Conservation (phyloP, 2,888 invertebrate species). For the Pemphredon lugubris region DNA sequence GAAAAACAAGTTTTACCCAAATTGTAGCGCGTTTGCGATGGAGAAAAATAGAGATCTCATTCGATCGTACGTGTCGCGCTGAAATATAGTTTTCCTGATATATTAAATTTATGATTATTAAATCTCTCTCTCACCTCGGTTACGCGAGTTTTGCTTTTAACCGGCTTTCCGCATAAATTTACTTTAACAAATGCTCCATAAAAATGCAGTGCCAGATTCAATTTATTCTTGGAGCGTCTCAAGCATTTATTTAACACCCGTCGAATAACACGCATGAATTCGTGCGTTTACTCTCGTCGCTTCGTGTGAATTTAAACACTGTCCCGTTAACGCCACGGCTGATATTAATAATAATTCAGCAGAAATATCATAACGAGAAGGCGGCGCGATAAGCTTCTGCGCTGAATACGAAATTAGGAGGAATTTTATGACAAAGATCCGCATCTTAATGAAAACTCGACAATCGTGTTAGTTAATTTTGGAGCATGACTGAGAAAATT, state of each 20-base stretch:
- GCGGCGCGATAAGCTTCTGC: neutral
- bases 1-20: too few relatives aligned
- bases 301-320: conserved; percentile 34
- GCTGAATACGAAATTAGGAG: neutral
- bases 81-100: too few relatives aligned
- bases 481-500: too few relatives aligned
- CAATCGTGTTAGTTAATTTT: too few relatives aligned
- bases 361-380: neutral
- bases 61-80: too few relatives aligned
- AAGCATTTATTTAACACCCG: conserved; percentile 30
- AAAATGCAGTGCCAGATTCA: too few relatives aligned
- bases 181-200: too few relatives aligned
- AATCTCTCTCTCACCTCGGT: neutral
- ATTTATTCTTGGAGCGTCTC: conserved; percentile 25
- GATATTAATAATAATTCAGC: conserved; percentile 31
- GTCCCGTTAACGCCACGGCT: conserved; percentile 15
- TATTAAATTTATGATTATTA: too few relatives aligned
- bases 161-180: neutral
- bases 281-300: conserved; percentile 36
- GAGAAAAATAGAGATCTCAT: too few relatives aligned
- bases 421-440: neutral
- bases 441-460: neutral
- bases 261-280: conserved; percentile 24
- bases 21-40: too few relatives aligned
- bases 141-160: neutral